These are phyloP conservation scores for Zaprionus gabonicus DNA, from an alignment of 1,140 invertebrate species.

Conservation along the genomic window DNA sequence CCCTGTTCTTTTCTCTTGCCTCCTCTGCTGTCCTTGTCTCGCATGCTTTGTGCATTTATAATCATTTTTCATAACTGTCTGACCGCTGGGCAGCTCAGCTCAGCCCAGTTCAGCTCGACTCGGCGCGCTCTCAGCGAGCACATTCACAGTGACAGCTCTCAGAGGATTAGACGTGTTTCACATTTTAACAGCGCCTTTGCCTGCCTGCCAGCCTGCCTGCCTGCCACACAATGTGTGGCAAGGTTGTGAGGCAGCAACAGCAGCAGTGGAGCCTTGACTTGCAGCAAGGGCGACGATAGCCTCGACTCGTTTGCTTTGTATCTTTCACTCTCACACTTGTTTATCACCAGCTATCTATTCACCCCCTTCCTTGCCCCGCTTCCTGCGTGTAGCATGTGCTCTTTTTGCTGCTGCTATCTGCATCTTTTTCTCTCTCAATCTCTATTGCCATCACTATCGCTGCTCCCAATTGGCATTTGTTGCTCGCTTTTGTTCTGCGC, in stretches of 20 bases:
- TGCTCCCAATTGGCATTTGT: conserved; percentile 51
- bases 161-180: conserved; percentile 84
- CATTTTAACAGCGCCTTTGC: conserved; percentile 67
- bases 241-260: conserved; percentile 11
- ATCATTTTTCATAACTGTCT: conserved; percentile 81
- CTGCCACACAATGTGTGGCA: conserved; percentile 17
- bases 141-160: conserved; percentile 81
- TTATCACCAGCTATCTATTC: background rate
- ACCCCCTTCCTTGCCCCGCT: no score
- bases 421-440: background rate
- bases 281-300: conserved; percentile 51
- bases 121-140: conserved; percentile 19
- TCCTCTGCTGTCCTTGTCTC: conserved; percentile 13
- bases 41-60: conserved; percentile 80
- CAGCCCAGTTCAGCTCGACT: background rate
- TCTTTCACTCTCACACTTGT: background rate
- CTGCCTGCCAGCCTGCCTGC: conserved; percentile 7
- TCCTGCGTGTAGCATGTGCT: background rate
- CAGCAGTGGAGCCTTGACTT: background rate
- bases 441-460: background rate
- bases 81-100: conserved; percentile 52
- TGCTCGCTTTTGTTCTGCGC: conserved; percentile 39
- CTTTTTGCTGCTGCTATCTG: background rate
- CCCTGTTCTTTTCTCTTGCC: background rate
- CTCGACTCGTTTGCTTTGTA: conserved; percentile 44